Conservation (phyloP, 2,113 vertebrate genomes). For the Marcusenius ussheri region DNA sequence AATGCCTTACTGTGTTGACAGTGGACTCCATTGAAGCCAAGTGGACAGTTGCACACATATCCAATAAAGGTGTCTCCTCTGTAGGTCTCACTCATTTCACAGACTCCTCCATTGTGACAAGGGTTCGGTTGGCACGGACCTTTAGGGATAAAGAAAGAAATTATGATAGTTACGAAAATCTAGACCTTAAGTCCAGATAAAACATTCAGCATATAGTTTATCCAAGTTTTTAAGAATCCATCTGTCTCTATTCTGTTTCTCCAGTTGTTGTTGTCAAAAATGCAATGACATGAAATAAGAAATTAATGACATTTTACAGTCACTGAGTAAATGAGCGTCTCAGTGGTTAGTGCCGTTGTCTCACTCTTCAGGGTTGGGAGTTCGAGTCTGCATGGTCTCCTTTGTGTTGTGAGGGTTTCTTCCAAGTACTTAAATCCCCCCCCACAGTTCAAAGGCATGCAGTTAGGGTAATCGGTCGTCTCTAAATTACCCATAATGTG, state of each 20-base stretch:
- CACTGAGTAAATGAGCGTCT: background rate
- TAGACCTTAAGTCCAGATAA: background rate
- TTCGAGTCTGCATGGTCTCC: background rate
- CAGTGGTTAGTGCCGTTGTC: background rate
- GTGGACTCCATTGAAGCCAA: conserved; percentile 74
- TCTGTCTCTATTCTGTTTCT: background rate
- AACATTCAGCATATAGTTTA: background rate
- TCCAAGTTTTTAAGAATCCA: background rate
- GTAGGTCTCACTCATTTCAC: conserved; percentile 70
- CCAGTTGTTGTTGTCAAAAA: background rate
- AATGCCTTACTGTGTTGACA: conserved; percentile 79
- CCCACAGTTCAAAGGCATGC: background rate
- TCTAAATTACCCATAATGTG: background rate
- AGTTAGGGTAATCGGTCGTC: background rate
- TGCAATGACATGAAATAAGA: background rate
- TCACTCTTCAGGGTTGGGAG: background rate
- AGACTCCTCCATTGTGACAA: conserved; percentile 76
- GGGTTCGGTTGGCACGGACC: conserved; percentile 75
- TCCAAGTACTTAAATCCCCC: background rate
- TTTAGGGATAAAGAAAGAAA: conserved; percentile 32
- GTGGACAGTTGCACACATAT: conserved; percentile 72
- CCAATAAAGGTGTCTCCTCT: conserved; percentile 74
- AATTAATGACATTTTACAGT: background rate
- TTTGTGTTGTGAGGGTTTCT: background rate
- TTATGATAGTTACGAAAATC: background rate